Conservation (phyloP, 2,797 vertebrate genomes). For the Caiman crocodilus region DNA sequence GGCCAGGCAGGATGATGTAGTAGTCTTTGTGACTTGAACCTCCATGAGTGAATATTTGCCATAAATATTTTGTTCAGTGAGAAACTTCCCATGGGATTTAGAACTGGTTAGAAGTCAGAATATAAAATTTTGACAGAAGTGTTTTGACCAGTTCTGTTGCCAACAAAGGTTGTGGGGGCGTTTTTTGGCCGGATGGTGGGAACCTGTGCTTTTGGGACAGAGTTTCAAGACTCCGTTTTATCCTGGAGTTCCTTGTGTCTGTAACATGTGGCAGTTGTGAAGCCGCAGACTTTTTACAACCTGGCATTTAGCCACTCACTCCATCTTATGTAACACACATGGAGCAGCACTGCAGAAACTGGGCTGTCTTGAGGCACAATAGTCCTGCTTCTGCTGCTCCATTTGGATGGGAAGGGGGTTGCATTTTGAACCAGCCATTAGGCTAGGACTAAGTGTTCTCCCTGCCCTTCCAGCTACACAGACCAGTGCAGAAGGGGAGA, state of each 20-base stretch:
- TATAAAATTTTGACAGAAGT: background rate
- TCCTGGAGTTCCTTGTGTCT: background rate
- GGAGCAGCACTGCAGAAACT: too few species aligned
- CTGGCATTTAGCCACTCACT: background rate
- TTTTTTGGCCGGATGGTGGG: background rate
- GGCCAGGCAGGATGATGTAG: background rate
- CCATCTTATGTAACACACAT: background rate
- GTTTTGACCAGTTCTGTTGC: background rate
- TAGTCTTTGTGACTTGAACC: background rate
- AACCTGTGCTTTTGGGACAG: conserved; percentile 20
- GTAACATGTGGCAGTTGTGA: background rate
- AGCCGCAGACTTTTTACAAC: background rate
- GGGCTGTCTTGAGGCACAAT: too few species aligned
- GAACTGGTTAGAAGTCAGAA: background rate
- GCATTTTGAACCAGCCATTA: background rate
- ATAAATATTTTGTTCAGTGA: background rate
- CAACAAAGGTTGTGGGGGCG: background rate
- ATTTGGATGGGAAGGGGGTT: background rate
- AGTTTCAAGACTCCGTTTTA: conserved; percentile 4
- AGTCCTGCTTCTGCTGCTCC: background rate
- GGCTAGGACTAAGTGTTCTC: background rate
- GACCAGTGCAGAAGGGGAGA: background rate
- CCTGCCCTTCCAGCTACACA: background rate
- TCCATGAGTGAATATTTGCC: background rate
- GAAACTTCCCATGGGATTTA: background rate